These are phyloP conservation scores for Ptilodon capucinus DNA, from an alignment of 2,888 invertebrate genomes.

Conservation along the genomic window DNA sequence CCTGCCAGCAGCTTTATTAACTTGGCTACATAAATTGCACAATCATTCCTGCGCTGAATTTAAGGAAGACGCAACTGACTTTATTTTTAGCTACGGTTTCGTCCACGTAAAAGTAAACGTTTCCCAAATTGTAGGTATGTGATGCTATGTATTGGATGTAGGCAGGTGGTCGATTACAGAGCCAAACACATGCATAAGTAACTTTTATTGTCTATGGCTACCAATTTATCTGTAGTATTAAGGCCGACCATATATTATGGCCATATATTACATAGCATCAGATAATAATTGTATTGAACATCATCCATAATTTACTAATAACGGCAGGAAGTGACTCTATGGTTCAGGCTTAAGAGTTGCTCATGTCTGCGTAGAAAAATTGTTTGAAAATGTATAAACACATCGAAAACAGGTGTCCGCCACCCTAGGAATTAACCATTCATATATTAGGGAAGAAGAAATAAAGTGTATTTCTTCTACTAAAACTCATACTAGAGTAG, in stretches of 20 bases:
- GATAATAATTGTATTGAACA: not conserved
- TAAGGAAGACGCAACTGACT: not conserved
- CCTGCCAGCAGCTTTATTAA: constrained; percentile 36
- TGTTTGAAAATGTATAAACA: no score
- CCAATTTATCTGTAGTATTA: not conserved
- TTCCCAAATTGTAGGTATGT: not conserved
- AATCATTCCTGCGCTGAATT: constrained; percentile 17
- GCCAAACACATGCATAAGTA: not conserved
- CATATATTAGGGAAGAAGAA: no score
- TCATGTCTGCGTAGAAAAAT: no score
- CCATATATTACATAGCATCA: not conserved
- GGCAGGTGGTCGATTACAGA: not conserved
- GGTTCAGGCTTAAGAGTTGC: no score
- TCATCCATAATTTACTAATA: no score
- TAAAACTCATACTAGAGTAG: no score
- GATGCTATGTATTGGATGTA: not conserved
- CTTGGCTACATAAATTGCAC: constrained; percentile 28
- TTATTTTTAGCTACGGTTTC: not conserved
- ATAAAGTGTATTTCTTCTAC: no score
- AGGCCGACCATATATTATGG: not conserved
- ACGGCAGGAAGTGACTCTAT: no score
- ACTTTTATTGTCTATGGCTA: not conserved
- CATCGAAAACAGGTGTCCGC: no score
- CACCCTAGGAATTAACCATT: no score
- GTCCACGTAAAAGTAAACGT: not conserved